These are phyloP conservation scores for Champsocephalus esox DNA, from an alignment of 2,797 vertebrate species.

Conservation along the genomic window DNA sequence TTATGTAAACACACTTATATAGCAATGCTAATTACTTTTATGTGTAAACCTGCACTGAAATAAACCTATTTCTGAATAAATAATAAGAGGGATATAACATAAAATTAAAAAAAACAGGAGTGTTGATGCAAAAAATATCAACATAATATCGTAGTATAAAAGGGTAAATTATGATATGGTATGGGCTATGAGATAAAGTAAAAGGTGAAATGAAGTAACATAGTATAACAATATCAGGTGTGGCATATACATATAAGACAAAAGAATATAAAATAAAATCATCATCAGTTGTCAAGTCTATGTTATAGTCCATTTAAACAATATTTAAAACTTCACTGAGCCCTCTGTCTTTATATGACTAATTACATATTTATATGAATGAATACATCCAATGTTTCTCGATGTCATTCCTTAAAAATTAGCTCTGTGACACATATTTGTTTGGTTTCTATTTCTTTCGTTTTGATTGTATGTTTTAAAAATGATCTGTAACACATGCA, in stretches of 20 bases:
- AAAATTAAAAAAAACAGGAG: not conserved
- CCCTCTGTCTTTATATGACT: no score
- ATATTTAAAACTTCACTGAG: no score
- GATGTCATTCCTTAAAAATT: not conserved
- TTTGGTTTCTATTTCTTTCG: not conserved
- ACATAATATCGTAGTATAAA: constrained; percentile 1
- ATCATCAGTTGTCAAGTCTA: no score
- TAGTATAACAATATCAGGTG: not conserved
- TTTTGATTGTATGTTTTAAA: not conserved
- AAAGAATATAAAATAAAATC: not conserved
- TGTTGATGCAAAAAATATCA: not conserved
- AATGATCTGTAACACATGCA: not conserved
- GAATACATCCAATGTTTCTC: no score
- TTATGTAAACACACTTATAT: no score
- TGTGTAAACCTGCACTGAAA: not conserved
- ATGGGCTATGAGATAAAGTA: not conserved
- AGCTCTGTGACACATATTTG: not conserved
- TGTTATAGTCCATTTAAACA: no score
- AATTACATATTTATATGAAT: no score
- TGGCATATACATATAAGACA: not conserved
- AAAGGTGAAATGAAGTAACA: not conserved
- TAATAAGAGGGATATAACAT: not conserved
- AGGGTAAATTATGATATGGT: not conserved
- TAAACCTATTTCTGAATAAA: not conserved
- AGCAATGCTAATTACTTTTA: no score